A percentile compares a stretch with the other conserved stretches of the same genome.
phyloP scores from a whole-genome alignment of 2,113 vertebrate genomes.

The Pseudopodoces humilis region DNA sequence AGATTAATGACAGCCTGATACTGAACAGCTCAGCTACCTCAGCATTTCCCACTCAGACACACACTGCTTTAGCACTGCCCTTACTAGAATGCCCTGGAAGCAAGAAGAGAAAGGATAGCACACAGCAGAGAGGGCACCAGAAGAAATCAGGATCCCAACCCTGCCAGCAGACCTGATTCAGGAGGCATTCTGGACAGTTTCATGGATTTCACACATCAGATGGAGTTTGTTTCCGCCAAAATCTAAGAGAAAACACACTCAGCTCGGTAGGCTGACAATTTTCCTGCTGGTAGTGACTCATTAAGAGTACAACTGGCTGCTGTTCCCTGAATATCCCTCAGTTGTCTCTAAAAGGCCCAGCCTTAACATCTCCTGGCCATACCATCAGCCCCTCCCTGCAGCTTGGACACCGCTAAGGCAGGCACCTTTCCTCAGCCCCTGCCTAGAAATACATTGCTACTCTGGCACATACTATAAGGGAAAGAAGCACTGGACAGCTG shows the following conservation, averaged over 20 bases:
- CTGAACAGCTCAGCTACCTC: not conserved
- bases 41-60: not conserved
- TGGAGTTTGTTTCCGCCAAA: too few species aligned
- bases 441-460: not conserved
- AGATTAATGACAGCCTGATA: not conserved
- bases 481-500: not conserved
- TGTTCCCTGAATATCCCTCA: not conserved
- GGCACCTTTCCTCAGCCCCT: not conserved
- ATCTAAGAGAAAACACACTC: not conserved
- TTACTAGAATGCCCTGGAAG: not conserved
- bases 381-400: not conserved
- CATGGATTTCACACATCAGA: not conserved
- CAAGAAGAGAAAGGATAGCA: not conserved
- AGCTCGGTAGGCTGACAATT: not conserved
- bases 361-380: not conserved
- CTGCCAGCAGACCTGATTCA: not conserved
- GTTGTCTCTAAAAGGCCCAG: not conserved
- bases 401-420: not conserved
- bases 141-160: not conserved
- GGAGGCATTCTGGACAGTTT: not conserved
- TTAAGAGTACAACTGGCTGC: not conserved
- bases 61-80: not conserved
- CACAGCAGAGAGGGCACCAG: not conserved
- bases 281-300: not conserved
- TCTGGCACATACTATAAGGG: not conserved